Conservation (phyloP, 2,797 vertebrate species). For the Melanitta fusca region DNA sequence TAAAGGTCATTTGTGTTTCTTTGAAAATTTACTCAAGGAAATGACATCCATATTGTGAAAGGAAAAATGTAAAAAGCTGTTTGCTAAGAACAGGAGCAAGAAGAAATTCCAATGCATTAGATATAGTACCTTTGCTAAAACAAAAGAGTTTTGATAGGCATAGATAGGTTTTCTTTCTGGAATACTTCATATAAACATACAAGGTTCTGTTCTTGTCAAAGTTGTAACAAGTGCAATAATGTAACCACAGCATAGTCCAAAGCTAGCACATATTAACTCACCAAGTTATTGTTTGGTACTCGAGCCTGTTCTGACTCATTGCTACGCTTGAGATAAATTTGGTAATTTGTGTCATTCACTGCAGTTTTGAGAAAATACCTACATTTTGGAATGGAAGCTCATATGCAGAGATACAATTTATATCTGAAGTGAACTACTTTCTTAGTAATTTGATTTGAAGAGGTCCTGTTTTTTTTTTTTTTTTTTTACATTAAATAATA, state of each 20-base stretch:
- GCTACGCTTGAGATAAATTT: background rate
- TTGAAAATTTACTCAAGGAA: background rate
- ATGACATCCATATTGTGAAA: background rate
- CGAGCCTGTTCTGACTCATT: constrained; percentile 1
- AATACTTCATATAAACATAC: background rate
- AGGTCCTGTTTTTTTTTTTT: background rate
- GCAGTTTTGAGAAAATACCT: constrained; percentile 21
- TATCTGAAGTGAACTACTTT: background rate
- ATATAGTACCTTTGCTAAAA: background rate
- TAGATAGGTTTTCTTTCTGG: background rate
- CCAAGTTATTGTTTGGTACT: background rate
- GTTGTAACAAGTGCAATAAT: background rate
- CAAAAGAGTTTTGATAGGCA: background rate
- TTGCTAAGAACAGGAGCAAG: background rate
- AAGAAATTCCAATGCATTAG: background rate
- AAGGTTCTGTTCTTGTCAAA: background rate
- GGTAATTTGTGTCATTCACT: constrained; percentile 54
- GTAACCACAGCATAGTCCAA: background rate
- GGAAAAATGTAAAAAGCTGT: background rate
- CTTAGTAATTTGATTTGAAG: constrained; percentile 4
- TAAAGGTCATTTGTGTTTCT: background rate
- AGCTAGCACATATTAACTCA: background rate
- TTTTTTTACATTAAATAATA: background rate
- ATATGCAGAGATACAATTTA: background rate
- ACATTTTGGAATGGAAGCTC: constrained; percentile 14